Evolutionary conservation across 2,888 invertebrate genomes (phyloP).

Genomic region (Saturnia japonica): DNA sequence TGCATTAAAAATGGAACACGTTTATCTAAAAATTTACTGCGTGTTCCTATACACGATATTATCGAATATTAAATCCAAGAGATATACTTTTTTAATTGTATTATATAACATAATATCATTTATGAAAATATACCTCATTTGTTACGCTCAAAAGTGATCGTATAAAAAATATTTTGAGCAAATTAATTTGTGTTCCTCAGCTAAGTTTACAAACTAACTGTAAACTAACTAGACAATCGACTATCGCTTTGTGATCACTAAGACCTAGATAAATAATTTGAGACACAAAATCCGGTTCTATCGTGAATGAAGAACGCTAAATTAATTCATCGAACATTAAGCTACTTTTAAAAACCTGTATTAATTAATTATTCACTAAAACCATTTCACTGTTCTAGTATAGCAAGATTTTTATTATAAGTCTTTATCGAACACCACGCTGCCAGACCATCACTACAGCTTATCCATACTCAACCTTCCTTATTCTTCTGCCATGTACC

Average conservation of each 20-base stretch:
- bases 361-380: neutral
- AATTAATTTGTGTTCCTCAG: slow-evolving; percentile 32
- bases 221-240: neutral
- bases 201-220: slow-evolving; percentile 24
- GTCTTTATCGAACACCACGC: too few species aligned
- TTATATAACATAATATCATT: slow-evolving; percentile 24
- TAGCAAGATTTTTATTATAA: neutral
- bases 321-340: neutral
- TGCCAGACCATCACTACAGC: too few species aligned
- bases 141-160: slow-evolving; percentile 23
- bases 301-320: neutral
- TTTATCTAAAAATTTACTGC: neutral
- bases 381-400: neutral
- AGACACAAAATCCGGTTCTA: neutral
- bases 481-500: too few species aligned
- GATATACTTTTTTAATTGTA: slow-evolving; percentile 16
- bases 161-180: slow-evolving; percentile 42
- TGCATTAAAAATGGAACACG: neutral
- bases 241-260: neutral
- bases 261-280: neutral
- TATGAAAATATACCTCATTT: slow-evolving; percentile 34
- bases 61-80: slow-evolving; percentile 18
- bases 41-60: slow-evolving; percentile 20
- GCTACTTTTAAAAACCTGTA: neutral
- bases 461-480: too few species aligned